phyloP scores from a whole-genome alignment of 2,888 invertebrate genomes.

The Odontocolon sp. region DNA sequence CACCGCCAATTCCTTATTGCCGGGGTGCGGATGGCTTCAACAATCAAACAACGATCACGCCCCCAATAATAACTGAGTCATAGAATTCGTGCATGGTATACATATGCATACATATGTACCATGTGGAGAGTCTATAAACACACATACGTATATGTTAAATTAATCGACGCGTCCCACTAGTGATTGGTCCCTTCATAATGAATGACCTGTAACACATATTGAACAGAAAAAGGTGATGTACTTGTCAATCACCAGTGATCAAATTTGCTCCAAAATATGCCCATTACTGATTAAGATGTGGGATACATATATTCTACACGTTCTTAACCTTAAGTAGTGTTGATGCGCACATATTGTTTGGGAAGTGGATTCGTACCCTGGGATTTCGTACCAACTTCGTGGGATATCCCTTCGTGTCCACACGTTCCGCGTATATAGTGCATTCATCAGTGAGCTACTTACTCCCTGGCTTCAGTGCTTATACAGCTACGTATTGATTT shows the following conservation, averaged over 20 bases:
- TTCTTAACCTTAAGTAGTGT: conserved; percentile 43
- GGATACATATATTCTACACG: too few relatives aligned
- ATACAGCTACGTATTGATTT: too few relatives aligned
- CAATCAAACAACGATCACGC: conserved; percentile 76
- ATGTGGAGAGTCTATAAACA: too few relatives aligned
- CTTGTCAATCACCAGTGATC: too few relatives aligned
- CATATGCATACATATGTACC: background rate
- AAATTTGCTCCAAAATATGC: too few relatives aligned
- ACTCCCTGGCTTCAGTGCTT: conserved; percentile 18
- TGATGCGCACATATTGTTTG: conserved; percentile 42
- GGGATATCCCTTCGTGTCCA: conserved; percentile 69
- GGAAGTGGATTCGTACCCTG: conserved; percentile 57
- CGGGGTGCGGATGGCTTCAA: conserved; percentile 67
- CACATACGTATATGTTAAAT: too few relatives aligned
- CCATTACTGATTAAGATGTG: too few relatives aligned
- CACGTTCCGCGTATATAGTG: conserved; percentile 47
- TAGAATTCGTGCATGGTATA: background rate
- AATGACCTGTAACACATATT: too few relatives aligned
- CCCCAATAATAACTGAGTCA: conserved; percentile 73
- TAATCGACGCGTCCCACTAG: too few relatives aligned
- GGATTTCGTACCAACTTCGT: conserved; percentile 74
- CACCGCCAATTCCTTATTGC: conserved; percentile 4
- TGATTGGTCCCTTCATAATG: too few relatives aligned
- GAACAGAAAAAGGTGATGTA: too few relatives aligned
- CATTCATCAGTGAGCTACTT: too few relatives aligned